Evolutionary conservation across 2,113 vertebrate species (phyloP).

Genomic region (Baryphthengus martii): DNA sequence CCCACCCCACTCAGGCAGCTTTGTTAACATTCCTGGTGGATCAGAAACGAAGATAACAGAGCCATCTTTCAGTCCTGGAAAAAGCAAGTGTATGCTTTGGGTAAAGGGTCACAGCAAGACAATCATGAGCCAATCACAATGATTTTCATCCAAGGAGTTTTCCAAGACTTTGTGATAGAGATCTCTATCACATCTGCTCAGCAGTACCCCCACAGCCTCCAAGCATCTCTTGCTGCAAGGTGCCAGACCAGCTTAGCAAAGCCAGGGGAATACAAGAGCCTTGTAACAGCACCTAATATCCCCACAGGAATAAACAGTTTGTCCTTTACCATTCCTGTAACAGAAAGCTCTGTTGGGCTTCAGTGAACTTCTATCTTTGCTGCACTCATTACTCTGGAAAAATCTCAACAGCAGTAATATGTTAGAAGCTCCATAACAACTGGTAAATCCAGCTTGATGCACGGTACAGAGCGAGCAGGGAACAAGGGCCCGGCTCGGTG

Average conservation of each 20-base stretch:
- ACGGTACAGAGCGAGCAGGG: fast-evolving
- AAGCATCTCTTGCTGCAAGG: background rate
- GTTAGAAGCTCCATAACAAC: background rate
- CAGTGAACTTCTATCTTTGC: background rate
- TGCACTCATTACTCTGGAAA: background rate
- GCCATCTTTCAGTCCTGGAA: background rate
- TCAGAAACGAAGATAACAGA: background rate
- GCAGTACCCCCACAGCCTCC: background rate
- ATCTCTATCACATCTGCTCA: background rate
- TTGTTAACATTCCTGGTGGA: background rate
- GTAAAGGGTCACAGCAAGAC: background rate
- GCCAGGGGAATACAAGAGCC: background rate
- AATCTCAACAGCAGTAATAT: background rate
- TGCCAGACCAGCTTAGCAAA: background rate
- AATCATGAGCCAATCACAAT: background rate
- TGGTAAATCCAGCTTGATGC: fast-evolving
- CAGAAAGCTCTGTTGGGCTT: background rate
- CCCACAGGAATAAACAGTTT: background rate
- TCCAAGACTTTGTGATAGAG: background rate
- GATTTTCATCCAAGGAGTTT: background rate
- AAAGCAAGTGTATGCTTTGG: background rate
- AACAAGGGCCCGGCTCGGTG: background rate
- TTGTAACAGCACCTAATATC: background rate
- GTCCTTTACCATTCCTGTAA: background rate
- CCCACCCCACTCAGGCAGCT: background rate